phyloP scores from a whole-genome alignment of 2,888 invertebrate species.

The Ichneumon xanthorius region DNA sequence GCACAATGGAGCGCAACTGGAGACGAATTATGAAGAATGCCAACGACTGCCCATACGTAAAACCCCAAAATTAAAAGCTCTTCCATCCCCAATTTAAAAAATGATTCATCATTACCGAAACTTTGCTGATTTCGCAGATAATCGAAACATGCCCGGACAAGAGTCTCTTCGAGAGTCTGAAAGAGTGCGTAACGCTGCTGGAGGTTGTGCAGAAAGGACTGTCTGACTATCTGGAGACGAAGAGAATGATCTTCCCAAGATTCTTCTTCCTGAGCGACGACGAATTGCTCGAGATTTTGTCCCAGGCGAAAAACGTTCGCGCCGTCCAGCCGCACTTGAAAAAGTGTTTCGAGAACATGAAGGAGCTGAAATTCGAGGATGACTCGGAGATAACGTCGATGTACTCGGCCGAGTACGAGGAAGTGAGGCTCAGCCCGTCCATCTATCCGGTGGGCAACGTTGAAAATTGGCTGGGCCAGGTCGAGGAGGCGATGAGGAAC shows the following conservation, averaged over 20 bases:
- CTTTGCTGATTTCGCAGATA: slow-evolving; percentile 84
- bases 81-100: slow-evolving; percentile 11
- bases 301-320: slow-evolving; percentile 91
- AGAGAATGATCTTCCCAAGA: slow-evolving; percentile 90
- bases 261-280: slow-evolving; percentile 94
- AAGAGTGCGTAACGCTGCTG: slow-evolving; percentile 89
- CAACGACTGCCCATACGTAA: slow-evolving; percentile 89
- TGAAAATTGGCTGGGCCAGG: slow-evolving; percentile 90
- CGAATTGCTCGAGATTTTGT: slow-evolving; percentile 92
- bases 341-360: slow-evolving; percentile 94
- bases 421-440: slow-evolving; percentile 88
- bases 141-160: slow-evolving; percentile 88
- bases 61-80: background rate
- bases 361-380: slow-evolving; percentile 89
- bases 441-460: slow-evolving; percentile 91
- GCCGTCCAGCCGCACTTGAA: slow-evolving; percentile 93
- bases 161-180: slow-evolving; percentile 89
- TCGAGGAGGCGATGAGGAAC: slow-evolving; percentile 90
- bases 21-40: slow-evolving; percentile 91
- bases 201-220: slow-evolving; percentile 92
- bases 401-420: slow-evolving; percentile 92
- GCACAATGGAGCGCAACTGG: slow-evolving; percentile 93
- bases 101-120: background rate
- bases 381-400: slow-evolving; percentile 90
- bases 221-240: slow-evolving; percentile 92